Evolutionary conservation across 2,888 invertebrate genomes (phyloP).

Genomic region (Ptilodon capucinus): DNA sequence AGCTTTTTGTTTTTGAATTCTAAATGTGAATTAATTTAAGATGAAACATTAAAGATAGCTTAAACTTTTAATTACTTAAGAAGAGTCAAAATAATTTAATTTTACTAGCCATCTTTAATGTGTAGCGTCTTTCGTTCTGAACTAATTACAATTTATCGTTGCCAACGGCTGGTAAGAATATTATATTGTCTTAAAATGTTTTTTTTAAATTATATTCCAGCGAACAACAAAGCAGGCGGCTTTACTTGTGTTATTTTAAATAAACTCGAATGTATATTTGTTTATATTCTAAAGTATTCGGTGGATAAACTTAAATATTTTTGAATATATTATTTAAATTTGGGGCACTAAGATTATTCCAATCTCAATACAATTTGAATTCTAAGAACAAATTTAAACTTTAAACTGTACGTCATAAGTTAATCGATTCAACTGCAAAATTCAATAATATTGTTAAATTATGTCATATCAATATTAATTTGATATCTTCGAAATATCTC

Average conservation of each 20-base stretch:
- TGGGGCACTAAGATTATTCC: background rate
- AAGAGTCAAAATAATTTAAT: background rate
- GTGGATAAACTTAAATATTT: background rate
- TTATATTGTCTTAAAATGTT: conserved; percentile 6
- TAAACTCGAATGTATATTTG: conserved; percentile 13
- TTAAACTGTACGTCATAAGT: too few species aligned
- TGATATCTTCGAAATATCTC: too few species aligned
- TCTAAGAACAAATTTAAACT: too few species aligned
- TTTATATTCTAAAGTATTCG: conserved; percentile 13
- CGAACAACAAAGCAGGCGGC: conserved; percentile 16
- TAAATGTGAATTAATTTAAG: conserved; percentile 4
- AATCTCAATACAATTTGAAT: too few species aligned
- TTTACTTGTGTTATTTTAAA: conserved; percentile 3
- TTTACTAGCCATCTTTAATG: background rate
- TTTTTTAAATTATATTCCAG: conserved; percentile 27
- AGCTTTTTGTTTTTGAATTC: conserved; percentile 4
- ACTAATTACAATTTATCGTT: background rate
- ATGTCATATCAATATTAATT: too few species aligned
- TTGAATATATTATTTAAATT: background rate
- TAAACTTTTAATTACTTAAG: background rate
- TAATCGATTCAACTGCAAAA: too few species aligned
- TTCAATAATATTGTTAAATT: too few species aligned
- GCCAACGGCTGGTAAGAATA: background rate
- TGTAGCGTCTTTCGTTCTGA: background rate
- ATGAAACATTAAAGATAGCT: background rate